phyloP scores from a whole-genome alignment of 2,113 vertebrate genomes.

The Protobothrops flavoviridis region DNA sequence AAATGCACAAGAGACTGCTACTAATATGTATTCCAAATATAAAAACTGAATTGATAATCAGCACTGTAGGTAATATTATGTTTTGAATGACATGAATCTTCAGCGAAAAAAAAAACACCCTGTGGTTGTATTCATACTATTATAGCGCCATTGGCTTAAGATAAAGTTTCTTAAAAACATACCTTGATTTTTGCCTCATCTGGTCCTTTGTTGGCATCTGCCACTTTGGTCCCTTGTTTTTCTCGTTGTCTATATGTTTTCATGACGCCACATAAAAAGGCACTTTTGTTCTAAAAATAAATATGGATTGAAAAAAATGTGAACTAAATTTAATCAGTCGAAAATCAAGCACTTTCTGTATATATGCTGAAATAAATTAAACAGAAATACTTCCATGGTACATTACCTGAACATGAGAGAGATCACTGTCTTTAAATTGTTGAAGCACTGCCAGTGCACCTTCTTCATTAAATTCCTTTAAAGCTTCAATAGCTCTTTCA shows the following conservation, averaged over 20 bases:
- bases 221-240: conserved; percentile 96
- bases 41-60: neutral
- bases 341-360: neutral
- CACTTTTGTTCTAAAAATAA: conserved; percentile 95
- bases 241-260: conserved; percentile 98
- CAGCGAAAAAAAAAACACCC: neutral
- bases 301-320: neutral
- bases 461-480: conserved; percentile 99
- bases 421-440: conserved; percentile 98
- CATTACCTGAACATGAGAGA: conserved; percentile 96
- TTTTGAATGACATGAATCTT: neutral
- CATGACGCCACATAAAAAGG: conserved; percentile 99
- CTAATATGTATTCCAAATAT: neutral
- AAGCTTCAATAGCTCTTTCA: conserved; percentile 95
- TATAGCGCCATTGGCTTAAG: neutral
- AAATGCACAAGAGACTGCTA: neutral
- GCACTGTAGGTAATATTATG: neutral
- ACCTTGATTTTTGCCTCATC: conserved; percentile 98
- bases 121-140: neutral
- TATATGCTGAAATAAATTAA: neutral
- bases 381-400: conserved; percentile 21
- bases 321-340: neutral
- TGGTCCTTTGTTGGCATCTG: conserved; percentile 94
- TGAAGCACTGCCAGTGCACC: conserved; percentile 94
- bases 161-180: conserved; percentile 37